Percentiles rank a stretch among this genome's conserved stretches.
Evolutionary conservation across 2,113 vertebrate genomes (phyloP).

Genomic region (Malurus melanocephalus): DNA sequence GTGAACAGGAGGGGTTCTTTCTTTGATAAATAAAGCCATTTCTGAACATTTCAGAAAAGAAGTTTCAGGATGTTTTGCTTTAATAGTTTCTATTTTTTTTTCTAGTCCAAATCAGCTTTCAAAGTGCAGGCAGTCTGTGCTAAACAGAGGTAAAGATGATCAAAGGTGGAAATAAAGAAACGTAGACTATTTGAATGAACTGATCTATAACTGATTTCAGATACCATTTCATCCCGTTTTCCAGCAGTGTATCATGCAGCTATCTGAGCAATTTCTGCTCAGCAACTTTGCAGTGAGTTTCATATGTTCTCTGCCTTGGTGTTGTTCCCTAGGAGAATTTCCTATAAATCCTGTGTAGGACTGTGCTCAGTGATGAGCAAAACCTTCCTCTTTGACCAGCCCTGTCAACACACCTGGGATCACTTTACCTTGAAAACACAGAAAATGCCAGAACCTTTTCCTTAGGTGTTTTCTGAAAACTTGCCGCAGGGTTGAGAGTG

Average conservation of each 20-base stretch:
- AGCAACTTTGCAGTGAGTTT: neutral
- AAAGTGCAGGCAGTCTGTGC: neutral
- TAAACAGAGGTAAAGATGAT: neutral
- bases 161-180: neutral
- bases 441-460: neutral
- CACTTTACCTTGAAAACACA: neutral
- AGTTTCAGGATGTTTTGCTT: neutral
- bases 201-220: neutral
- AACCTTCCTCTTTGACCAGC: neutral
- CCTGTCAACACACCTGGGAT: neutral
- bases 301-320: neutral
- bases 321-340: neutral
- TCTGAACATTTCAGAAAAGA: neutral
- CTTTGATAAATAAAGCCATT: neutral
- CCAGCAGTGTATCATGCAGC: neutral
- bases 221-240: neutral
- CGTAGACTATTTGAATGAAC: neutral
- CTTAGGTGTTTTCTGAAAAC: neutral
- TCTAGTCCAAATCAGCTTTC: neutral
- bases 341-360: neutral
- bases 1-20: neutral
- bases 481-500: neutral
- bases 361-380: fast-evolving
- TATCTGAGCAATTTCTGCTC: neutral
- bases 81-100: neutral